Evolutionary conservation across 37 sponge, comb jelly and placozoan genomes (phyloP).

Genomic region (Amphimedon queenslandica): DNA sequence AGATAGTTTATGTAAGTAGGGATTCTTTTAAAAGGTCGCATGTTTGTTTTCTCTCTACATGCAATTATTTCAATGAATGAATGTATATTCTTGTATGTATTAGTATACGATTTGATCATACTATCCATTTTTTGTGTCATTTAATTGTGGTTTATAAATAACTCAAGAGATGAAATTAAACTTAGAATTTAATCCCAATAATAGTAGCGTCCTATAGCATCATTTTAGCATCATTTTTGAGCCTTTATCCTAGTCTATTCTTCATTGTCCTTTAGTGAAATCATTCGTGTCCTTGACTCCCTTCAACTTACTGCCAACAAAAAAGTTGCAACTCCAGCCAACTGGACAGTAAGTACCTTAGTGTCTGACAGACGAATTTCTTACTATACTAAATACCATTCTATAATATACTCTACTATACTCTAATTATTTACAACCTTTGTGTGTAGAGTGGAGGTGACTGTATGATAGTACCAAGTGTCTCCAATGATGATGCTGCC

Average conservation of each 20-base stretch:
- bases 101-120: no score
- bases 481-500: constrained; percentile 75
- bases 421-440: not conserved
- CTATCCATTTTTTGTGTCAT: no score
- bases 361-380: not conserved
- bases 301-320: constrained; percentile 94
- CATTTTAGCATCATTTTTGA: not conserved
- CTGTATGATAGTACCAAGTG: constrained; percentile 96
- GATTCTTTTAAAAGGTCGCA: no score
- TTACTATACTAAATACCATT: not conserved
- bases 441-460: constrained; percentile 74
- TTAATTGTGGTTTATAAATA: not conserved
- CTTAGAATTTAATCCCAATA: no score
- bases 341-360: constrained; percentile 79
- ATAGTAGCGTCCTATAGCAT: no score
- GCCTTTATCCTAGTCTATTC: constrained; percentile 1
- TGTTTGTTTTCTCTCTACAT: no score
- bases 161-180: no score
- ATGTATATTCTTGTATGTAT: no score
- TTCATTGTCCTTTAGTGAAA: constrained; percentile 64
- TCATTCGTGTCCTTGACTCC: constrained; percentile 93
- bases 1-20: not conserved
- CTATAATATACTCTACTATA: not conserved
- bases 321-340: constrained; percentile 97
- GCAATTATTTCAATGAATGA: no score